phyloP scores from a whole-genome alignment of 2,888 invertebrate genomes.

The Mylabris sibirica region DNA sequence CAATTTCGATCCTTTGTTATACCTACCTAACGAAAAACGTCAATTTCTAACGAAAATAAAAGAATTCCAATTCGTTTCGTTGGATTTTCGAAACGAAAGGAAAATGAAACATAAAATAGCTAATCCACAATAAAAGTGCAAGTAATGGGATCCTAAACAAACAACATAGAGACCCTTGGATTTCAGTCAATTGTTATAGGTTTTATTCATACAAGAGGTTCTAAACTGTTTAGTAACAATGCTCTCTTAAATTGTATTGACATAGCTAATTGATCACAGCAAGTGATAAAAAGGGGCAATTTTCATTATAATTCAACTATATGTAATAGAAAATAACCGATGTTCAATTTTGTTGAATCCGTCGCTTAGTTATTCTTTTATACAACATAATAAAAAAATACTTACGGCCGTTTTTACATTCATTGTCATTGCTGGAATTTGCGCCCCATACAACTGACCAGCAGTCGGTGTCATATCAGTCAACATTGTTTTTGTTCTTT shows the following conservation, averaged over 20 bases:
- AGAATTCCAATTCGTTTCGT: neutral
- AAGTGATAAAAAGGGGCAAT: neutral
- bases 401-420: slow-evolving; percentile 63
- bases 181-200: neutral
- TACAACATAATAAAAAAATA: slow-evolving; percentile 19
- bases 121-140: neutral
- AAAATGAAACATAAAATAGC: neutral
- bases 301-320: too few relatives aligned
- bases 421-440: slow-evolving; percentile 69
- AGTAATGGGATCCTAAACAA: slow-evolving; percentile 2
- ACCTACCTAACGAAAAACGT: too few relatives aligned
- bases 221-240: neutral
- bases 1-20: slow-evolving; percentile 35
- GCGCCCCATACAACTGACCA: slow-evolving; percentile 68
- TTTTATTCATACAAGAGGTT: neutral
- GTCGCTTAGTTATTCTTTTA: neutral
- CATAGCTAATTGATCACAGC: neutral
- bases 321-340: too few relatives aligned
- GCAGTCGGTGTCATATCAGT: slow-evolving; percentile 70
- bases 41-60: too few relatives aligned
- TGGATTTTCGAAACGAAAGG: neutral
- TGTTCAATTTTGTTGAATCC: neutral
- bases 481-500: slow-evolving; percentile 61
- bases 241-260: neutral
- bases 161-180: neutral